Percentiles rank a stretch among this genome's conserved stretches.
Evolutionary conservation across 2,888 invertebrate genomes (phyloP).

Genomic region (Stomorhina lunata): DNA sequence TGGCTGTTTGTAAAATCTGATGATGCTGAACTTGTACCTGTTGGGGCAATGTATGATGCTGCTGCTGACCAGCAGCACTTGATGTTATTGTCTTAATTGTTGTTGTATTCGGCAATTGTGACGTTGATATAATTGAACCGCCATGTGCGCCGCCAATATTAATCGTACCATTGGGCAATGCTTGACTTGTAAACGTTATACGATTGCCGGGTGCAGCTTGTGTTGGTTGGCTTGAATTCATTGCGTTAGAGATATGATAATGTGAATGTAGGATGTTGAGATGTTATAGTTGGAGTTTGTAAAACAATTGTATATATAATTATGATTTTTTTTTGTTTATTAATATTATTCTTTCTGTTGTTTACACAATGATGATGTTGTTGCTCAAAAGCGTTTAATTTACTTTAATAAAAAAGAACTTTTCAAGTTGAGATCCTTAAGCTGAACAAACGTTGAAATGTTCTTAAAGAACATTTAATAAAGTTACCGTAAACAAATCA

Average conservation of each 20-base stretch:
- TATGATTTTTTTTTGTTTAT: constrained; percentile 80
- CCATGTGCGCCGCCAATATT: constrained; percentile 81
- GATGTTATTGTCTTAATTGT: constrained; percentile 79
- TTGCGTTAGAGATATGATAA: constrained; percentile 63
- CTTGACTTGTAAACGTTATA: constrained; percentile 84
- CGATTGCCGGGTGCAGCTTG: constrained; percentile 80
- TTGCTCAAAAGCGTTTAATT: neutral
- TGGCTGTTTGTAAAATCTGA: constrained; percentile 66
- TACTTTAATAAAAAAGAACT: constrained; percentile 40
- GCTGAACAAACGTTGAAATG: constrained; percentile 4
- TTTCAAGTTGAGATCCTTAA: constrained; percentile 50
- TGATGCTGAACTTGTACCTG: constrained; percentile 73
- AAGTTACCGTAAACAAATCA: constrained; percentile 31
- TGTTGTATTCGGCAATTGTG: constrained; percentile 80
- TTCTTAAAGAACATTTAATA: constrained; percentile 2
- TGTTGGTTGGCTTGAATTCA: constrained; percentile 78
- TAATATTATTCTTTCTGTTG: constrained; percentile 8
- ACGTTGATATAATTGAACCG: constrained; percentile 79
- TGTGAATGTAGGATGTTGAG: neutral
- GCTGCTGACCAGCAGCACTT: constrained; percentile 72
- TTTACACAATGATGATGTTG: neutral
- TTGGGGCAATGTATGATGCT: constrained; percentile 73
- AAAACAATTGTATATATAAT: constrained; percentile 74
- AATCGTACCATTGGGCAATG: constrained; percentile 86
- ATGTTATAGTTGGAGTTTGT: neutral